phyloP scores from a whole-genome alignment of 2,113 vertebrate genomes.

The Urocynchramus pylzowi region DNA sequence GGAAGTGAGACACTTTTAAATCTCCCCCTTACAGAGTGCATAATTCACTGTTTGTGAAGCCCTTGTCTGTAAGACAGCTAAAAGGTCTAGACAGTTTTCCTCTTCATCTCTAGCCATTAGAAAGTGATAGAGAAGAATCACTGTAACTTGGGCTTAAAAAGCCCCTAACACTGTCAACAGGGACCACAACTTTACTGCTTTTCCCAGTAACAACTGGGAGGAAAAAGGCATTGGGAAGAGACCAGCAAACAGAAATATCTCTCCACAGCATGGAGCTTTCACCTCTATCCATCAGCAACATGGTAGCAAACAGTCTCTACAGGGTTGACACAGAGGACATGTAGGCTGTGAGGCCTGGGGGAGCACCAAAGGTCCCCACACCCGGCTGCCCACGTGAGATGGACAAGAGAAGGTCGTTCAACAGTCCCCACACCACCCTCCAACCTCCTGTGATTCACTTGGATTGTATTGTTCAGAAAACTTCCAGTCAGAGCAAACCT shows the following conservation, averaged over 20 bases:
- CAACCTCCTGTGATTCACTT: neutral
- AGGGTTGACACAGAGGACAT: neutral
- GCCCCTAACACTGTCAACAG: neutral
- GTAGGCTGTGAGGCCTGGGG: neutral
- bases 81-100: neutral
- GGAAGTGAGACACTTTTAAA: neutral
- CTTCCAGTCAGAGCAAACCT: neutral
- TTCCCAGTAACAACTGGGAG: neutral
- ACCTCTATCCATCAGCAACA: neutral
- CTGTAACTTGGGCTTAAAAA: neutral
- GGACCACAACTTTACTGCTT: neutral
- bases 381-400: fast-evolving
- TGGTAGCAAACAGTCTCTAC: neutral
- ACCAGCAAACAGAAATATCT: neutral
- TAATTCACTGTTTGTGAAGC: neutral
- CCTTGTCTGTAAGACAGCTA: neutral
- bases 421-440: neutral
- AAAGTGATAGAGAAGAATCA: neutral
- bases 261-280: neutral
- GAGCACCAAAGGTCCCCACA: no score
- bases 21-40: neutral
- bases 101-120: neutral
- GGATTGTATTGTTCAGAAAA: fast-evolving
- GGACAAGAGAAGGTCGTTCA: neutral
- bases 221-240: neutral